Conservation (phyloP, 2,113 vertebrate species). For the Rutilus rutilus region DNA sequence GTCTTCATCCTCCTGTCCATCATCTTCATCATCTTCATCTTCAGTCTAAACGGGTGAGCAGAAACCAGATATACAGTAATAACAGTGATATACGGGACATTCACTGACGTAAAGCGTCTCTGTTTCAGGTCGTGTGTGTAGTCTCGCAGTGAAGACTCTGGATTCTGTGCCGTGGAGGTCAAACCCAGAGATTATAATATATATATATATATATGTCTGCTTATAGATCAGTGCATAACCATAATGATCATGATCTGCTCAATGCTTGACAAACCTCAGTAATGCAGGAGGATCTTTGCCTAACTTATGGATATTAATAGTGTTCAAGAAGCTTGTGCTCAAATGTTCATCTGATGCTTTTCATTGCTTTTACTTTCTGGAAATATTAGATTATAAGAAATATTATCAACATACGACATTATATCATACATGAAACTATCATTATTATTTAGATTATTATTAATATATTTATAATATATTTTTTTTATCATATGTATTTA, state of each 20-base stretch:
- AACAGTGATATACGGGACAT: neutral
- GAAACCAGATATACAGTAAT: neutral
- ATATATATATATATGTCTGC: too few species aligned
- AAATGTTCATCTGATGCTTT: too few species aligned
- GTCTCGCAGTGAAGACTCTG: neutral
- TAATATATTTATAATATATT: too few species aligned
- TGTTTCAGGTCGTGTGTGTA: neutral
- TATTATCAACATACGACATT: too few species aligned
- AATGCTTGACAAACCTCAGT: too few species aligned
- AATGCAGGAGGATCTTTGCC: too few species aligned
- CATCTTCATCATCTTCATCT: neutral
- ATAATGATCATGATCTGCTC: too few species aligned
- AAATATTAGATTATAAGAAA: too few species aligned
- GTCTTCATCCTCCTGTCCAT: neutral
- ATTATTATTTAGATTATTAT: neutral
- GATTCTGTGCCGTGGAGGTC: neutral
- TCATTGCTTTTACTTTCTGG: too few species aligned
- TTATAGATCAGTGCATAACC: too few species aligned
- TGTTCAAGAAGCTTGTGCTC: too few species aligned
- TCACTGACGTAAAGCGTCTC: neutral
- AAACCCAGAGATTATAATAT: neutral
- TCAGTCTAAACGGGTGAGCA: neutral
- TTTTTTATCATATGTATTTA: neutral
- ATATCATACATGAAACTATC: neutral
- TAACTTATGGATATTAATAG: too few species aligned